Base-by-base conservation (phyloP, 2,113 vertebrate genomes). In the Oreochromis niloticus region DNA sequence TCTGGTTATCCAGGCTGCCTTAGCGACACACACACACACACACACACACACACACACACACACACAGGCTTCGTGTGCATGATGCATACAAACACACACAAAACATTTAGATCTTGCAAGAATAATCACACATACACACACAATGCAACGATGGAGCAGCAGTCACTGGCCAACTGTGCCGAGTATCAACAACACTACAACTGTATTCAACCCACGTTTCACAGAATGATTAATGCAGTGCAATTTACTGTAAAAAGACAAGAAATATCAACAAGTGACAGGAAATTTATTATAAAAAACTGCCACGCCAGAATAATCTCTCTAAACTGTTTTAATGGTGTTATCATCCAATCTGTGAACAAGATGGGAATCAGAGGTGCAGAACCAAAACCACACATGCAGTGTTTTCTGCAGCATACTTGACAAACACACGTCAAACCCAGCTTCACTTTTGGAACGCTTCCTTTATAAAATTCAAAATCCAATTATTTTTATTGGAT, bases 1-100 rank as follows among this genome's bases (percentile, higher is more conserved):
- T 92, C 92, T 88, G 85, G 92, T 94, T 95, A 94, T 94, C 88
- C 94, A 55, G 57, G 52, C 88, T 83, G 90, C 80, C 84, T 88
- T 36, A 84, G 78, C 80, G 59, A 86, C 81, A 36, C 82, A 59
- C 84, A 78, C 81, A n/a, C 12, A 83, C 79, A 55, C 66, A n/a
- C 79, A 88, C 82, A 68, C 83, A 81, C 71, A 90, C 81, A n/a
- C 12, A 86, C 81, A 36, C 82, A 59, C 84, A 78, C 81, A n/a
- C 12, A 83, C 79, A 55, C 66, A 17, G 48, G 19, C 22, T 59
- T n/a, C 73, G 30, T 80, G 78, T 71, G 27, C 56, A 80, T 34
- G 81, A 84, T 85, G 89, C 85, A 92, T 90, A 81, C 91, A 88
- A 91, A 92, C 79, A 88, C 82, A 68, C 83, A 81, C 71, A 90